Percentiles rank a stretch among this genome's conserved stretches.
Evolutionary conservation across 2,888 invertebrate species (phyloP).

Genomic region (Reticulitermes lucifugus): DNA sequence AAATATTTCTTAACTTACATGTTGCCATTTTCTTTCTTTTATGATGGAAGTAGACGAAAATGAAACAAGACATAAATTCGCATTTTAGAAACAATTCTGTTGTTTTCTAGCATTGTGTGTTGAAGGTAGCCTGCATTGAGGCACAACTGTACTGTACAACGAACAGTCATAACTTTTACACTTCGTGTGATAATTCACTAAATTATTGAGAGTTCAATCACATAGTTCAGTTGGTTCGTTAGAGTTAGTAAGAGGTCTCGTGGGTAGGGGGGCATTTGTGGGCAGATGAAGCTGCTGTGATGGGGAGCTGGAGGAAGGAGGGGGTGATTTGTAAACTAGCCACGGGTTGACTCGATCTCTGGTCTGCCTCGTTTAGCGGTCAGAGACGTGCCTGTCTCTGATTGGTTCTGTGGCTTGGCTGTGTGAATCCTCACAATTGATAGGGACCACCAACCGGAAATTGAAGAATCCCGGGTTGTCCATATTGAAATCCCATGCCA

Average conservation of each 20-base stretch:
- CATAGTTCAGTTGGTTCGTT: slow-evolving; percentile 45
- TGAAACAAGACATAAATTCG: too few relatives aligned
- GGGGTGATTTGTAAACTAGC: slow-evolving; percentile 48
- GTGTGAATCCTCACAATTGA: slow-evolving; percentile 33
- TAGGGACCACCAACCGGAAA: slow-evolving; percentile 44
- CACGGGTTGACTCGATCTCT: slow-evolving; percentile 43
- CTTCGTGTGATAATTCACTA: not conserved
- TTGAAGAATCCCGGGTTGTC: slow-evolving; percentile 48
- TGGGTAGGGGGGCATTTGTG: not conserved
- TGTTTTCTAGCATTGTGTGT: too few relatives aligned
- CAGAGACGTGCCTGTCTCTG: slow-evolving; percentile 46
- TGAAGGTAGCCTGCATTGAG: too few relatives aligned
- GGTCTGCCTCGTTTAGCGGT: slow-evolving; percentile 49
- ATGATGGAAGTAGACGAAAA: too few relatives aligned
- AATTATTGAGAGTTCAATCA: slow-evolving; percentile 24
- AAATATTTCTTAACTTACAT: too few relatives aligned
- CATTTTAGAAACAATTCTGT: too few relatives aligned
- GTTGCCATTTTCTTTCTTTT: too few relatives aligned
- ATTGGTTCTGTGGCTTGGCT: slow-evolving; percentile 41
- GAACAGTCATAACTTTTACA: not conserved
- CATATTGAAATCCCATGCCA: slow-evolving; percentile 49
- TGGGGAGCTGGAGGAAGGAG: not conserved
- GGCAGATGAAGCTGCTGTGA: not conserved
- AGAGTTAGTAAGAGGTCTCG: slow-evolving; percentile 37
- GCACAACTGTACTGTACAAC: too few relatives aligned